A percentile compares a stretch with the other conserved stretches of the same genome.
These are phyloP conservation scores for Lysandra bellargus DNA, from an alignment of 2,888 invertebrate species.

Conservation along the genomic window DNA sequence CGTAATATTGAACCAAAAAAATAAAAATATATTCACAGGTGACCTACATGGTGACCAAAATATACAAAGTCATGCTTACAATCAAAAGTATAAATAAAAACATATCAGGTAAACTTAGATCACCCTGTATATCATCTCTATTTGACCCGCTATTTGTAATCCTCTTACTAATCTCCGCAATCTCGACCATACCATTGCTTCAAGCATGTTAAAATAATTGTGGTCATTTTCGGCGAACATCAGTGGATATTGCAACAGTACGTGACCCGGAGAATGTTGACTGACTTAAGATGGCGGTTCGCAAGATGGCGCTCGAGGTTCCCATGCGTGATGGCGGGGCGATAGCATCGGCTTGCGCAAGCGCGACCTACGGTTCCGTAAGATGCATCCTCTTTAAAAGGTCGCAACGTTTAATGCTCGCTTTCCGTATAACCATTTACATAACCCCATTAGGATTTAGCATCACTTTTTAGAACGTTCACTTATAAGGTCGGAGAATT, in stretches of 20 bases:
- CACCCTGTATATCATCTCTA: background rate
- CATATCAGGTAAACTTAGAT: background rate
- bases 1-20: too few species aligned
- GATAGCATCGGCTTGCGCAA: slow-evolving; percentile 60
- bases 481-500: background rate
- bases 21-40: too few species aligned
- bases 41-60: too few species aligned
- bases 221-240: slow-evolving; percentile 38
- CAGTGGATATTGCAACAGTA: slow-evolving; percentile 41
- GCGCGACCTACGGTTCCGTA: slow-evolving; percentile 45
- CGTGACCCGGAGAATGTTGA: slow-evolving; percentile 47
- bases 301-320: slow-evolving; percentile 46
- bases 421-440: slow-evolving; percentile 31
- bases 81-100: background rate
- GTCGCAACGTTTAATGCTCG: slow-evolving; percentile 48
- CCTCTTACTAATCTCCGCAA: background rate
- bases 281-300: slow-evolving; percentile 43
- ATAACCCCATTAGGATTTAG: slow-evolving; percentile 24
- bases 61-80: too few species aligned
- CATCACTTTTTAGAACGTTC: background rate
- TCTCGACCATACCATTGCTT: slow-evolving; percentile 16
- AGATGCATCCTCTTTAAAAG: slow-evolving; percentile 71
- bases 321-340: slow-evolving; percentile 54
- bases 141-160: slow-evolving; percentile 15
- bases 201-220: slow-evolving; percentile 35